phyloP scores from a whole-genome alignment of 2,888 invertebrate species.

The Agonopterix heracliana region DNA sequence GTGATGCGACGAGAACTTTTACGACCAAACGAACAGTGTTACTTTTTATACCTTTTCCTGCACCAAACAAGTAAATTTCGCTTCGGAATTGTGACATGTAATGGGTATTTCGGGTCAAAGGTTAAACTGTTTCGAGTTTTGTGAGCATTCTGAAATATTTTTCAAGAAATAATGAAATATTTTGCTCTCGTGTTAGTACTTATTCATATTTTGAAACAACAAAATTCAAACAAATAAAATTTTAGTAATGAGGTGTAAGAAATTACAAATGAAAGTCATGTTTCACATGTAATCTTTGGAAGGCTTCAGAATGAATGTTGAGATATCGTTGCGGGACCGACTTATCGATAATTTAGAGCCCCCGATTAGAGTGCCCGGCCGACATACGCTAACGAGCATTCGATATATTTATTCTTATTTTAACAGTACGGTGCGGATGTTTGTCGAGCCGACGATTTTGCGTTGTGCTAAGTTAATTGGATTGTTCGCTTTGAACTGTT shows the following conservation, averaged over 20 bases:
- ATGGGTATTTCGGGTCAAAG: constrained; percentile 31
- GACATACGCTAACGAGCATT: constrained; percentile 70
- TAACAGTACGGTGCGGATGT: constrained; percentile 60
- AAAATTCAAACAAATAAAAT: no score
- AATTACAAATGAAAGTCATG: constrained; percentile 56
- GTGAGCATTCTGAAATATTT: background rate
- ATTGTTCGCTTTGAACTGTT: constrained; percentile 43
- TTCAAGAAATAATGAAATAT: background rate
- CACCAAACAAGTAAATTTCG: constrained; percentile 37
- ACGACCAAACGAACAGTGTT: constrained; percentile 42
- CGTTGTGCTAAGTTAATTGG: constrained; percentile 65
- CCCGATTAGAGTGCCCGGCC: constrained; percentile 65
- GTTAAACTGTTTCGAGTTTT: constrained; percentile 23
- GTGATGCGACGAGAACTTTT: constrained; percentile 44
- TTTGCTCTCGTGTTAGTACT: no score
- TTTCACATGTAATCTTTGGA: constrained; percentile 56
- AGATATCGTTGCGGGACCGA: constrained; percentile 63
- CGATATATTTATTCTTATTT: constrained; percentile 64
- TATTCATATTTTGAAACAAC: no score
- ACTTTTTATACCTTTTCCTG: constrained; percentile 37
- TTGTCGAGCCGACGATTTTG: constrained; percentile 61
- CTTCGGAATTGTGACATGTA: constrained; percentile 28
- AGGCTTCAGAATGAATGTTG: constrained; percentile 63
- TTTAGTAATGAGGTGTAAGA: constrained; percentile 34
- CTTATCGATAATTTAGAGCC: constrained; percentile 74